Percentiles rank a stretch among this genome's conserved stretches.
Conservation (phyloP, 64 coral and sea anemone genomes). For the Stylophora pistillata region DNA sequence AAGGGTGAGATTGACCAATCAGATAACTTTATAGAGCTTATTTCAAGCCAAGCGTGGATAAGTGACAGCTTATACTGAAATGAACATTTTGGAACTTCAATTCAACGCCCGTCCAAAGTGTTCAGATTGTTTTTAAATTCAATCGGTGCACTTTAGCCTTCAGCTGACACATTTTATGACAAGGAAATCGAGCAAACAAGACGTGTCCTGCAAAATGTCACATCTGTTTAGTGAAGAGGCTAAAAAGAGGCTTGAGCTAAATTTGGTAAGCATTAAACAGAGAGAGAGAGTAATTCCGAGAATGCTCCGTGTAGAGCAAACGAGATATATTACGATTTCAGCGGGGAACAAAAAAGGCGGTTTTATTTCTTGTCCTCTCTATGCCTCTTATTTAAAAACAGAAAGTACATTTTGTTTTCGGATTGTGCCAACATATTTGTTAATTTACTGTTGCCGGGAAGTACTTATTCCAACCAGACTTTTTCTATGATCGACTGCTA, state of each 20-base stretch:
- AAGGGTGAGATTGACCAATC: conserved; percentile 15
- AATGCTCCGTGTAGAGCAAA: neutral
- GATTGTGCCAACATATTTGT: neutral
- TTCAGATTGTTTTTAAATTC: neutral
- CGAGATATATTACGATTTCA: neutral
- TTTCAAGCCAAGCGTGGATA: conserved; percentile 39
- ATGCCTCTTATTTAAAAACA: neutral
- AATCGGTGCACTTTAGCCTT: neutral
- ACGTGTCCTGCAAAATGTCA: conserved; percentile 1
- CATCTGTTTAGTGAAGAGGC: conserved; percentile 36
- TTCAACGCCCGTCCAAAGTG: conserved; percentile 8
- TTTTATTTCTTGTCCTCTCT: too few relatives aligned
- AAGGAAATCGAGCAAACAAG: neutral
- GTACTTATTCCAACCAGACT: too few relatives aligned
- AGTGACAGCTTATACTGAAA: conserved; percentile 40
- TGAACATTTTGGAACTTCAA: conserved; percentile 36
- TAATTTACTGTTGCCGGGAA: too few relatives aligned
- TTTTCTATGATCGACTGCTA: too few relatives aligned
- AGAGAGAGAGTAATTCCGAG: neutral
- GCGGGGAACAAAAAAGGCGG: neutral
- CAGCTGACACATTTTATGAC: neutral
- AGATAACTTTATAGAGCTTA: conserved; percentile 1
- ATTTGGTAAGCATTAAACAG: conserved; percentile 13
- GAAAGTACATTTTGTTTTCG: neutral
- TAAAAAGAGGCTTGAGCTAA: conserved; percentile 14